A percentile compares a stretch with the other conserved stretches of the same genome.
Conservation (phyloP, 2,113 vertebrate species). For the Columba janthina region DNA sequence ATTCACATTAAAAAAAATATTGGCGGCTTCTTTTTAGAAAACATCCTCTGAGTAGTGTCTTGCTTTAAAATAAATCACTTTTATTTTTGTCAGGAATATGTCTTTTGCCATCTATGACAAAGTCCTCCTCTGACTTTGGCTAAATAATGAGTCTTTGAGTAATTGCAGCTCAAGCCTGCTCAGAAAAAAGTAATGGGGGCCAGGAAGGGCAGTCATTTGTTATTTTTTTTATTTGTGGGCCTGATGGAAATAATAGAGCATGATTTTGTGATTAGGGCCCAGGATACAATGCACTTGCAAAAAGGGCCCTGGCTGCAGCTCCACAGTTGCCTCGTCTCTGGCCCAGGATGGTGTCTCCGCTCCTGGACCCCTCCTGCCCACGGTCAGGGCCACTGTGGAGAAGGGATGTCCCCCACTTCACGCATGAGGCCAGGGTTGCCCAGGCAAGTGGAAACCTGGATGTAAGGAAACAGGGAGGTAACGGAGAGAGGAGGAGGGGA, state of each 20-base stretch:
- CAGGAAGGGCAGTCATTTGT: background rate
- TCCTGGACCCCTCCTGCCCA: background rate
- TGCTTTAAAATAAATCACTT: background rate
- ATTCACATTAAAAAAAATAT: background rate
- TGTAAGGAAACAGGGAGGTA: constrained; percentile 1
- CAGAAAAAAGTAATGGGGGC: background rate
- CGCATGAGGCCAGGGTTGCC: background rate
- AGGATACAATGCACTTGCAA: background rate
- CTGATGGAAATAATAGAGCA: background rate
- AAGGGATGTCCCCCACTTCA: rapidly evolving
- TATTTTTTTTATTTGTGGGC: background rate
- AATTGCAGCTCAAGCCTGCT: background rate
- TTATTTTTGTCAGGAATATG: background rate
- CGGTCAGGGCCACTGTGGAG: rapidly evolving
- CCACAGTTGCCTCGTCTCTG: rapidly evolving
- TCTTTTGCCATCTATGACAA: background rate
- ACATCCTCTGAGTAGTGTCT: background rate
- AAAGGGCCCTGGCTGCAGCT: background rate
- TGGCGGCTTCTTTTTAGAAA: background rate
- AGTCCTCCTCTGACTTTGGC: background rate
- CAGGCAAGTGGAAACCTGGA: background rate
- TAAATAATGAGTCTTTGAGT: background rate
- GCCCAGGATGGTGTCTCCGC: background rate
- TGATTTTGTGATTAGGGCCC: background rate
- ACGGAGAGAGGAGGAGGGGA: background rate